These are phyloP conservation scores for Nymphalis c-album DNA, from an alignment of 2,888 invertebrate species.

Conservation along the genomic window DNA sequence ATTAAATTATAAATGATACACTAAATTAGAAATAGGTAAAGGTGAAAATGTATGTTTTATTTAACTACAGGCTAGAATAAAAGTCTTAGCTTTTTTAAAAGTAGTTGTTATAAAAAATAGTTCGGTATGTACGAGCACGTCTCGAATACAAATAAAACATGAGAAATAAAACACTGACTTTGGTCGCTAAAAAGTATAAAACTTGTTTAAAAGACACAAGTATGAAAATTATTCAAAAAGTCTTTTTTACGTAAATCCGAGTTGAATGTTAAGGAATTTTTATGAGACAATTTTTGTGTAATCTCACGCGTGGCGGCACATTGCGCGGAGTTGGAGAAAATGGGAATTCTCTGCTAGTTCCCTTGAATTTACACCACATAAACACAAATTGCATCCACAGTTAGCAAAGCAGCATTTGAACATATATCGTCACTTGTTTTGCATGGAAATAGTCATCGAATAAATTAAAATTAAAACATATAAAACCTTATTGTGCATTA, in stretches of 20 bases:
- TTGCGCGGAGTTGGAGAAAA: slow-evolving; percentile 44
- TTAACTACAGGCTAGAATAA: no score
- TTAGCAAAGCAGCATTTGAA: slow-evolving; percentile 24
- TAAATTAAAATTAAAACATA: slow-evolving; percentile 13
- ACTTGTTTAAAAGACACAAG: background rate
- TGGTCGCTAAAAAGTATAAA: background rate
- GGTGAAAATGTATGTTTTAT: no score
- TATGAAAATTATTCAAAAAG: slow-evolving; percentile 8
- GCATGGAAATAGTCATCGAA: slow-evolving; percentile 7
- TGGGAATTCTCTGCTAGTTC: slow-evolving; percentile 26
- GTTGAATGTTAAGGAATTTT: slow-evolving; percentile 46
- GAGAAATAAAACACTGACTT: no score
- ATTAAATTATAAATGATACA: no score
- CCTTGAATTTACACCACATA: slow-evolving; percentile 29
- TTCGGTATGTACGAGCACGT: no score
- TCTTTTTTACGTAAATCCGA: slow-evolving; percentile 13
- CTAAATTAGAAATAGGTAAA: no score
- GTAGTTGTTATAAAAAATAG: no score
- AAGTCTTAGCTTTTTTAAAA: no score
- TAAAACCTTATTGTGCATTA: no score
- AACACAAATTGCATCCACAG: slow-evolving; percentile 29
- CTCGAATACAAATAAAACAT: background rate
- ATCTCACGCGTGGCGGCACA: slow-evolving; percentile 61
- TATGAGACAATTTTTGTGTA: slow-evolving; percentile 62
- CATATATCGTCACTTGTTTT: slow-evolving; percentile 16